Percentiles rank a stretch among this genome's conserved stretches.
Conservation (phyloP, 1,140 invertebrate species). For the Gryllus bimaculatus region DNA sequence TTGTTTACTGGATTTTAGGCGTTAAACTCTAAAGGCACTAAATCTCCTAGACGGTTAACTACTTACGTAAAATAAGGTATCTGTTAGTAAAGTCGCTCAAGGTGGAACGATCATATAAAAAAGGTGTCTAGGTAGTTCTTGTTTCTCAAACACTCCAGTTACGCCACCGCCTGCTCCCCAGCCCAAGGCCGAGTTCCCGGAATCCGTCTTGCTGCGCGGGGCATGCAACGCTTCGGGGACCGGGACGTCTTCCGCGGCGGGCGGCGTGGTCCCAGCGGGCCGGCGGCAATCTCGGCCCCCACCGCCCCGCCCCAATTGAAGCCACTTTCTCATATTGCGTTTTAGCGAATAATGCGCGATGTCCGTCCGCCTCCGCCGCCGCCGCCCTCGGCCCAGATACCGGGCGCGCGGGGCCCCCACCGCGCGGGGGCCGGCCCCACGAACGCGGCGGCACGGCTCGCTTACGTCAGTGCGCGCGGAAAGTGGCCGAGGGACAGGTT, state of each 20-base stretch:
- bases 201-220: background rate
- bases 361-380: no score
- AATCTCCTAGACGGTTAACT: no score
- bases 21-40: no score
- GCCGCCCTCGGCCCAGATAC: background rate
- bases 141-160: no score
- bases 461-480: background rate
- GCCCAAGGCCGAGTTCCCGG: background rate
- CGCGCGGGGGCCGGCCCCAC: no score
- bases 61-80: no score
- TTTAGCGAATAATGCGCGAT: background rate
- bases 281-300: background rate
- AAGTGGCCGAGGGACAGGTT: background rate
- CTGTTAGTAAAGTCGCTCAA: no score
- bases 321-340: background rate
- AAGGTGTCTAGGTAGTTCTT: no score
- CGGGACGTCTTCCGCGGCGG: no score
- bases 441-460: background rate
- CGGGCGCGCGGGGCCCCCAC: no score
- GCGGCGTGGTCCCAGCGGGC: background rate
- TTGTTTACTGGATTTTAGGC: no score
- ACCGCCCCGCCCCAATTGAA: background rate
- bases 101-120: no score
- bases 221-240: background rate
- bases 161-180: background rate